Base-by-base conservation (phyloP, 2,888 invertebrate genomes). In the Parnassius smintheus region DNA sequence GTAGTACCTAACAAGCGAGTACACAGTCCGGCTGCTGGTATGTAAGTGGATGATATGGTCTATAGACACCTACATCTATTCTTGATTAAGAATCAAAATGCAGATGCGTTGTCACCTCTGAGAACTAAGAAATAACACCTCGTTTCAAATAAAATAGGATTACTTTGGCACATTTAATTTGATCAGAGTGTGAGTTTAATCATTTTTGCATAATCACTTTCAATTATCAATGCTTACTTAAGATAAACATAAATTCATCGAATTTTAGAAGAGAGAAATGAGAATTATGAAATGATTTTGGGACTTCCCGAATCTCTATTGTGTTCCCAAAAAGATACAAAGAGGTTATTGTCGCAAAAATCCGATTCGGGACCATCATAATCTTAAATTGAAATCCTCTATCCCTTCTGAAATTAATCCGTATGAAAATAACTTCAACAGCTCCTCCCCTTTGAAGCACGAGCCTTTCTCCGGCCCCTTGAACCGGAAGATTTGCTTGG, bases 351-450 rank as follows among this genome's bases (percentile, higher is more conserved):
- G 62, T 63, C 62, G 18, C 62, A 62, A 59, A 59, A 59, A 59
- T 58, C 58, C 54, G 35, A 52, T 62, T 46, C 44, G 18, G 44
- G 45, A 44, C 13, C 48, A 44, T 44, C 51, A 59, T 64, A 59
- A 64, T 64, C 63, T 64, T 64, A 59, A 64, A 64, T 64, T 64
- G 63, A 52, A 59, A 59, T 64, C 63, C 51, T 51, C 62, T 25
- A 56, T 64, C 59, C 63, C 62, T 49, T 59, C 64, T 64, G 65
- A 68, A 67, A 66, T 67, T 68, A 71, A 69, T 70, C 74, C 73
- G 68, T 73, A 71, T 72, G 64, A 62, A 71, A 73, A 73, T 73
- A 70, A 73, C 71, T 70, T 68, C 63, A 68, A 66, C 67, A 67
- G 61, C 64, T 57, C 58, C 55, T 18, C 59, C 50, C 51, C 46